Evolutionary conservation across 2,888 invertebrate genomes (phyloP), one percentile per base, ranked within the genome.

Genomic region (Rhamphomyia laevipes): DNA sequence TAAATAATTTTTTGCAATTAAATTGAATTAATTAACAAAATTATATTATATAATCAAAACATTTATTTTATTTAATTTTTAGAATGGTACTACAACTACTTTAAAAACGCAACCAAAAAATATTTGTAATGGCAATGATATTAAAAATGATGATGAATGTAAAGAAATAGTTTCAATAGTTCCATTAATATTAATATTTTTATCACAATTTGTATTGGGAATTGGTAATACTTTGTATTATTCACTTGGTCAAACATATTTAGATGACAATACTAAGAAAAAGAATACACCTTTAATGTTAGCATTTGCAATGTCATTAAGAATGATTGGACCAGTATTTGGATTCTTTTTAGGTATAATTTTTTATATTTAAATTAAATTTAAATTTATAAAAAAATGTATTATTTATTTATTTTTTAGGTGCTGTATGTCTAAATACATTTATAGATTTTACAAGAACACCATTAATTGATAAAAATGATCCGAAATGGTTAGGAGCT

Each of bases 401-500:
- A n/a, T n/a, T n/a, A n/a, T 17, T 43, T 17, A 16, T 48, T 45
- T 30, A 10, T 1, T 15, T 43, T 45, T 2, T 11, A 67, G 68
- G 70, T 23, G 70, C 57, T 45, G 33, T 66, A 3, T 73, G 74
- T 9, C 61, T 80, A 6, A 77, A 73, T 56, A 59, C 75, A 2
- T 81, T 77, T 59, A 78, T 81, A 48, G 77, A 78, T 59, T 78
- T 80, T 1, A 67, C 64, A 1, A 69, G 78, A 43, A 78, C 77
- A 10, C 81, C 81, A 1, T 61, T 79, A 10, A 80, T 81, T 31
- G 73, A 72, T 43, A 70, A 71, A 43, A 72, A 74, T 49, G 78
- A 80, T 63, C 81, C 83, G 3, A 70, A 83, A 55, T 85, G 84
- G 84, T 64, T 70, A 55, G 85, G 84, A 17, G 84, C 84, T 11